phyloP scores from a whole-genome alignment of 2,888 invertebrate species.

The Lapara coniferarum region DNA sequence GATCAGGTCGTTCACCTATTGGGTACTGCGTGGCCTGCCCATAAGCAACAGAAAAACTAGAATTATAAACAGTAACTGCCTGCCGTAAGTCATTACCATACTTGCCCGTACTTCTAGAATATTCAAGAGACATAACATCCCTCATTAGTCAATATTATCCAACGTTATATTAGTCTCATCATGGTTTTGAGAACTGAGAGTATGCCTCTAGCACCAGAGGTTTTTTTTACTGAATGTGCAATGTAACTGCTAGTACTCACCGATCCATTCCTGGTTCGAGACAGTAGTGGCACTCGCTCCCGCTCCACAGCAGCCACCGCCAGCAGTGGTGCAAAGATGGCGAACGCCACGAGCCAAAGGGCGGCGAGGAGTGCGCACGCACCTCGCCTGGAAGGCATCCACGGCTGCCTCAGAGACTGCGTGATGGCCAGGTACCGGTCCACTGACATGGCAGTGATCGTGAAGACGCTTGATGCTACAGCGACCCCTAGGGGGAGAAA shows the following conservation, averaged over 20 bases:
- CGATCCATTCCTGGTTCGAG: constrained; percentile 64
- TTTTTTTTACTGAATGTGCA: too few species aligned
- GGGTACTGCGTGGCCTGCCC: too few species aligned
- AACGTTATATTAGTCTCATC: too few species aligned
- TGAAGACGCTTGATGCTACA: constrained; percentile 91
- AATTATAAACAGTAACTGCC: too few species aligned
- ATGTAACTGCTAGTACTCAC: constrained; percentile 51
- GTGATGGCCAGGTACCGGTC: constrained; percentile 90
- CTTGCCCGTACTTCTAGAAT: too few species aligned
- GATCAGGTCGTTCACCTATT: too few species aligned
- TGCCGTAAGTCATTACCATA: too few species aligned
- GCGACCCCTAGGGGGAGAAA: constrained; percentile 84
- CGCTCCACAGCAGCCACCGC: constrained; percentile 76
- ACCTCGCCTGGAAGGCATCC: constrained; percentile 87
- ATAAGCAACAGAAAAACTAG: too few species aligned
- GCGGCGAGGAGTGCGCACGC: constrained; percentile 85
- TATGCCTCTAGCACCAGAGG: too few species aligned
- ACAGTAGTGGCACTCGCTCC: constrained; percentile 65
- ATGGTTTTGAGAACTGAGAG: too few species aligned
- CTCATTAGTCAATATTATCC: too few species aligned
- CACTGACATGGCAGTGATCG: constrained; percentile 90
- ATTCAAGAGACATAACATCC: too few species aligned
- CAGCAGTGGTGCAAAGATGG: constrained; percentile 87
- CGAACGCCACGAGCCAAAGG: constrained; percentile 86
- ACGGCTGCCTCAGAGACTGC: constrained; percentile 88